These are phyloP conservation scores for Drosophila greeni DNA, from an alignment of 2,888 invertebrate species.

Conservation along the genomic window DNA sequence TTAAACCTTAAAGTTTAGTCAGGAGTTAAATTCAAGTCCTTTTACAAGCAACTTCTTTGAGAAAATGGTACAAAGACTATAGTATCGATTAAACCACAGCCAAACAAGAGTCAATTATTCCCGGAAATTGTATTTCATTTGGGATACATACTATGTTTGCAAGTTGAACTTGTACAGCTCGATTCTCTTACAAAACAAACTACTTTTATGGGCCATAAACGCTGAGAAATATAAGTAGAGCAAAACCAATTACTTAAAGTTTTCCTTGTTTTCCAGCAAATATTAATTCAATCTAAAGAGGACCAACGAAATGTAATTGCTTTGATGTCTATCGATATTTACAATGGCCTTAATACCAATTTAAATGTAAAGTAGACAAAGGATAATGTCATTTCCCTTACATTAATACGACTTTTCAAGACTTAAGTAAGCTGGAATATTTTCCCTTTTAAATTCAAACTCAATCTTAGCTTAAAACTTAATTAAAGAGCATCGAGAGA, in stretches of 20 bases:
- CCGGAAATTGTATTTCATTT: conserved; percentile 9
- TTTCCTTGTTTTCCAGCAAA: not conserved
- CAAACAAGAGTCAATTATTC: conserved; percentile 3
- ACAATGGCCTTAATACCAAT: not conserved
- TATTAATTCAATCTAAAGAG: conserved; percentile 4
- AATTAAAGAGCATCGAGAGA: conserved; percentile 2
- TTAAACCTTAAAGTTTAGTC: not conserved
- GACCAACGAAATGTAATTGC: not conserved
- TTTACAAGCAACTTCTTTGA: not conserved
- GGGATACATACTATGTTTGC: not conserved
- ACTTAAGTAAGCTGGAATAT: not conserved
- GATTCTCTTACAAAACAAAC: not conserved
- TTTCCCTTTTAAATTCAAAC: not conserved
- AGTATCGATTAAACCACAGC: not conserved
- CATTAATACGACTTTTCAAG: not conserved
- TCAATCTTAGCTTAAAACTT: not conserved
- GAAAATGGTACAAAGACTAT: not conserved
- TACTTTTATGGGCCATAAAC: conserved; percentile 9
- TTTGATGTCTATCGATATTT: not conserved
- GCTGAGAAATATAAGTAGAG: not conserved
- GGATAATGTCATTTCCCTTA: not conserved
- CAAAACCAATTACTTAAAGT: conserved; percentile 11
- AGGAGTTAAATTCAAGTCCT: not conserved
- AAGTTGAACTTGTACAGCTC: not conserved
- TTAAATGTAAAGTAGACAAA: conserved; percentile 2